Base-by-base conservation (phyloP, 2,888 invertebrate species). In the Euclidia mi region DNA sequence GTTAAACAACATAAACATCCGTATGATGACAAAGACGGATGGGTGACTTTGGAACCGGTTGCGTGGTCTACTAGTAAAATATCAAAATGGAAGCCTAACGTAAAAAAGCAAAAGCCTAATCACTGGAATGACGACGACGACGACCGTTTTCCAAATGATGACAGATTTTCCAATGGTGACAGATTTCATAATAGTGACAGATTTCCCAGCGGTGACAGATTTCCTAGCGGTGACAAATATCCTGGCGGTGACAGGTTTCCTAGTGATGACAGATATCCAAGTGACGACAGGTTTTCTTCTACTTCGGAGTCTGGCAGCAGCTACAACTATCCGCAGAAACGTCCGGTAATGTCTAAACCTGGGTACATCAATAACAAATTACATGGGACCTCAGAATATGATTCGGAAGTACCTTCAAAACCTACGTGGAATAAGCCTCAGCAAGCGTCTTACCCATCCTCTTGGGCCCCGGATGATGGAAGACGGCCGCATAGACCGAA, bases 11-110 rank as follows among this genome's bases (percentile, higher is more conserved):
- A 95, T 59, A 94, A 95, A 58, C 95, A 95, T 76, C 95, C 96
- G 0, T 95, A 94, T 63, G 96, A 97, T 53, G 96, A 97, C 65
- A 95, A 96, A 75, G 96, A 96, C 51, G 97, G 97, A 0, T 97
- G 97, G 97, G 97, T 97, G 0, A 96, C 96, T 0, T 85, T 97
- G 50, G 97, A 97, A 66, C 97, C 96, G 2, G 95, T 97, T 2
- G 97, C 97, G 0, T 97, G 97, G 97, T 97, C 97, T 0, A 95
- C 96, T 9, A 97, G 97, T 70, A 97, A 97, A 89, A 96, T 97
- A 63, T 96, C 97, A 1, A 97, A 97, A 85, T 97, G 97, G 97
- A 96, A 97, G 79, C 96, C 96, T 0, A 96, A 95, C 64, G 90
- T 95, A 6, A 95, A 95, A 62, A 91, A 95, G 56, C 95, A 95